Base-by-base conservation (phyloP, 2,797 vertebrate genomes). In the Heterohyrax brucei region DNA sequence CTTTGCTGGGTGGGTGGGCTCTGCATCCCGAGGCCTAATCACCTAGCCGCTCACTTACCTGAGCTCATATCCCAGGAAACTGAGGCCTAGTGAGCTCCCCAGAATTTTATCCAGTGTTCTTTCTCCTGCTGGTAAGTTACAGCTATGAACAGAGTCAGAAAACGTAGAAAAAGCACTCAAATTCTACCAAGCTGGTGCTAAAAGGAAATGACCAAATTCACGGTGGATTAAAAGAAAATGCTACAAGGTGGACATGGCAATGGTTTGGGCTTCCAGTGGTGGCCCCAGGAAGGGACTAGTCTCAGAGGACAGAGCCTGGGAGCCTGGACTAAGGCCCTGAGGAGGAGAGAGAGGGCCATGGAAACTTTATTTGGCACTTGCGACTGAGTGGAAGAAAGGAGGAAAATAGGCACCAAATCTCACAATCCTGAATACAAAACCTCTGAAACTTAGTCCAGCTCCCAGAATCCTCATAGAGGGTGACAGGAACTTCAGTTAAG, bases 401-500 rank as follows among this genome's bases (percentile, higher is more conserved):
- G 70, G n/a, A 50, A 88, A 90, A 77, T 10, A 87, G 66, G 92
- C 90, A 96, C 53, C 68, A 64, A 84, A 92, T 72, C 93, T 96
- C 89, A 90, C 73, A 0, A 1, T 87, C 87, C 70, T 94, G 62
- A 89, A 64, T 73, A 53, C 48, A 75, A 95, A 93, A 92, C 90
- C 77, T 94, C 91, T 62, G 76, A 86, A 95, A 95, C 62, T 78
- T 87, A 56, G 61, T 96, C 82, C 61, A 24, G 33, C 76, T 96
- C 56, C 93, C 79, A 95, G 87, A 95, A 81, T 91, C 95, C 77
- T 78, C 84, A 53, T 19, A 76, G 77, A 33, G 80, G 64, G 68
- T 86, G 72, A 96, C 78, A 87, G 96, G 94, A 96, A 96, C 85
- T 93, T 95, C 48, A 19, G 72, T 89, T 95, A 73, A 88, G 81